phyloP scores from a whole-genome alignment of 2,888 invertebrate species.

The Yponomeuta malinellus region DNA sequence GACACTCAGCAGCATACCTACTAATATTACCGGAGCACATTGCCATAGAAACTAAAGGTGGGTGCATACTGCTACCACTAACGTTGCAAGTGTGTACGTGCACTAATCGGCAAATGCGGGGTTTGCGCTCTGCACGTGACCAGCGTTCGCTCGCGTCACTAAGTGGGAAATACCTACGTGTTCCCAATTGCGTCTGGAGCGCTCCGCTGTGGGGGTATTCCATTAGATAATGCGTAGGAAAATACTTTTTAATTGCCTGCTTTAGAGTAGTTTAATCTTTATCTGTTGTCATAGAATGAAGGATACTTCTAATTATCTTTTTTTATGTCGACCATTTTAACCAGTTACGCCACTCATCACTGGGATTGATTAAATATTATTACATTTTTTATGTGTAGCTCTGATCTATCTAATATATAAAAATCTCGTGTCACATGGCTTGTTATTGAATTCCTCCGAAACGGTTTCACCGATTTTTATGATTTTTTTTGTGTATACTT shows the following conservation, averaged over 20 bases:
- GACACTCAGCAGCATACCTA: no score
- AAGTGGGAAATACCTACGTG: slow-evolving; percentile 16
- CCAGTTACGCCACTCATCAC: no score
- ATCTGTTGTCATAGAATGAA: no score
- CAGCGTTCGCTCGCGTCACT: neutral
- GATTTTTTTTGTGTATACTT: no score
- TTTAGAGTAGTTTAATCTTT: slow-evolving; percentile 3
- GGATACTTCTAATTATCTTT: neutral
- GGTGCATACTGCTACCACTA: slow-evolving; percentile 24
- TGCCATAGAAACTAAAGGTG: neutral
- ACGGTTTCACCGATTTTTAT: no score
- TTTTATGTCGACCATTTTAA: neutral
- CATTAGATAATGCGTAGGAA: slow-evolving; percentile 3
- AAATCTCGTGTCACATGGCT: no score
- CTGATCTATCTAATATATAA: no score
- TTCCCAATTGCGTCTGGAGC: slow-evolving; percentile 11
- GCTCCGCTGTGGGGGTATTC: neutral
- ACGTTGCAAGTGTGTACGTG: slow-evolving; percentile 31
- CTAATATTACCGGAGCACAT: no score
- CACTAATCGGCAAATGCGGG: slow-evolving; percentile 42
- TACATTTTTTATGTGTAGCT: no score
- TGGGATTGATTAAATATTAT: no score
- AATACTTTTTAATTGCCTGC: slow-evolving; percentile 5
- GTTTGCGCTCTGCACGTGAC: slow-evolving; percentile 34
- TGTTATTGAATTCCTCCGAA: no score